phyloP scores from a whole-genome alignment of 2,888 invertebrate genomes.

The Drosophila helvetica region DNA sequence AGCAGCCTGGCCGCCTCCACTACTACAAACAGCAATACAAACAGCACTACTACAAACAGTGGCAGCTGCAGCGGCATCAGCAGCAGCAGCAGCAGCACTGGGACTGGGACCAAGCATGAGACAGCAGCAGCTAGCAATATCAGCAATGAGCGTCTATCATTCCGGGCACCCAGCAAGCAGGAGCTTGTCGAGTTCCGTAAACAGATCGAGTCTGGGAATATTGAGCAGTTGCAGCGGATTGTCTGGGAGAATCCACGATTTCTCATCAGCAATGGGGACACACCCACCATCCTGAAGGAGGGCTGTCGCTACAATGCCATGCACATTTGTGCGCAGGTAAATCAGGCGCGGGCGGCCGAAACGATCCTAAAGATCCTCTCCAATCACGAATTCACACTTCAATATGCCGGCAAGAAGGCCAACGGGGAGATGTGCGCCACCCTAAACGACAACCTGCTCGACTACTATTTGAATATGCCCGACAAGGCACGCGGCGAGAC shows the following conservation, averaged over 20 bases:
- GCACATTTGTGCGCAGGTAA: slow-evolving; percentile 92
- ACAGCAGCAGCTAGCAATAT: not conserved
- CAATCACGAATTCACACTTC: slow-evolving; percentile 89
- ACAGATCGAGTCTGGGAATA: slow-evolving; percentile 90
- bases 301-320: slow-evolving; percentile 95
- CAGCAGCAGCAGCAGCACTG: slow-evolving; percentile 5
- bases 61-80: slow-evolving; percentile 3
- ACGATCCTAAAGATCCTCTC: slow-evolving; percentile 91
- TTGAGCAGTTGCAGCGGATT: slow-evolving; percentile 86
- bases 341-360: slow-evolving; percentile 89
- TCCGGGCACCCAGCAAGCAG: slow-evolving; percentile 90
- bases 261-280: slow-evolving; percentile 94
- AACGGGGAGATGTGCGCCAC: slow-evolving; percentile 84
- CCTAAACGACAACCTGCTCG: slow-evolving; percentile 89
- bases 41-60: not conserved
- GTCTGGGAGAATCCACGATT: slow-evolving; percentile 95
- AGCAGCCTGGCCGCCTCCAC: slow-evolving; percentile 15
- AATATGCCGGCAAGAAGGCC: slow-evolving; percentile 88
- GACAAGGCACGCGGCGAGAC: slow-evolving; percentile 97
- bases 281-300: slow-evolving; percentile 95
- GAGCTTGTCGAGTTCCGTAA: slow-evolving; percentile 91
- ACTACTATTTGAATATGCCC: slow-evolving; percentile 96
- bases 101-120: not conserved
- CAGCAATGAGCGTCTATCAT: slow-evolving; percentile 85
- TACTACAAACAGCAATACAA: too few relatives aligned